Base-by-base conservation (phyloP, 2,113 vertebrate species). In the Pseudorectes ferrugineus region DNA sequence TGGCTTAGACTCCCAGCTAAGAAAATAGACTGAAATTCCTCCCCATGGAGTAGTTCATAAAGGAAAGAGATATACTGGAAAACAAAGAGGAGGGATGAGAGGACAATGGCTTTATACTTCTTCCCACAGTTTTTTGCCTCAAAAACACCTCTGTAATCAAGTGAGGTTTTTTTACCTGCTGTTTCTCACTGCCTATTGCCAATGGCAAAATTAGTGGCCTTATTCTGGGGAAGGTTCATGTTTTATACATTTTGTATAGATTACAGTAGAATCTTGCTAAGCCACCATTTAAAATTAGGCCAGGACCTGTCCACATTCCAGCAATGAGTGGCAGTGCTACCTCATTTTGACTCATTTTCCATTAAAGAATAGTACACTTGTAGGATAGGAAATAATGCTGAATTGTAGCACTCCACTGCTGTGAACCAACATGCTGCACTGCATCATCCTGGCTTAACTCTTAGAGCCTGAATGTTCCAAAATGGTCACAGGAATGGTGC, bases 1-100 rank as follows among this genome's bases (percentile, higher is more conserved):
- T 95, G 97, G 5, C 96, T 98, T 49, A 98, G 98, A 48, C 97
- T 98, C 89, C 99, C 99, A 89, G 97, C 97, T 97, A 99, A 99
- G 98, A 99, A 99, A 98, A 96, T 99, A 58, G 98, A 99, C 97
- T 99, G 98, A 99, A 84, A 33, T 68, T 21, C 85, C 80, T 93
- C 85, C 85, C 51, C 42, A 22, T 0, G 14, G 76, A 70, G 29
- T 33, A 58, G 43, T 36, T 31, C 6, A 1, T 75, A n/a, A 6
- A 72, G 91, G 76, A 80, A 78, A 66, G 51, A 94, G 66, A 88
- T 28, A 31, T 65, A 94, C 92, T 94, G 93, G 93, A 94, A 93
- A 89, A 85, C 88, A 74, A 89, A 76, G 76, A 88, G 83, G 31
- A 88, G 55, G 82, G 46, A 63, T 65, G 54, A 89, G 49, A 88